Evolutionary conservation across 92 coral and sea anemone genomes (phyloP), one percentile per base, ranked within the genome.

Genomic region (Heteractis magnifica): DNA sequence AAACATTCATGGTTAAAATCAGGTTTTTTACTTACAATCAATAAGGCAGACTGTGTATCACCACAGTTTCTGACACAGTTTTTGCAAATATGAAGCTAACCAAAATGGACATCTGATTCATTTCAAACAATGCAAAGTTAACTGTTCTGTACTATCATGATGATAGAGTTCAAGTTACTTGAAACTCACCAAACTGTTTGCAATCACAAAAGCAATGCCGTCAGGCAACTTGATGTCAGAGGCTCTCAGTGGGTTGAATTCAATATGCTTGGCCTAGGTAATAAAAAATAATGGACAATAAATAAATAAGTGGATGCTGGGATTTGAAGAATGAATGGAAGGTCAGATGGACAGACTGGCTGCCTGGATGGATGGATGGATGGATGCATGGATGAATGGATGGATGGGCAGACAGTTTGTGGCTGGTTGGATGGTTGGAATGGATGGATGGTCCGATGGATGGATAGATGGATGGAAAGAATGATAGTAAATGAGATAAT

Each of bases 161-260:
- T 34, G 44, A 34, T 2, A 1, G 13, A 12, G 13, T 8, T 8
- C 9, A 53, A 8, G 58, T 4, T 0, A 53, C 44, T 1, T 68
- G 0, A 8, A 6, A 64, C 99, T 87, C 83, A 97, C 99, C 95
- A 97, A 83, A 76, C 97, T 90, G 80, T 97, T 97, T 13, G 98
- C 98, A 52, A 97, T 95, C 14, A 97, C 99, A 89, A 97, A 97
- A 55, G 91, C 98, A 78, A 97, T 89, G 11, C 97, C 99, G 52
- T 92, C 98, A 10, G 99, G 99, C 14, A 97, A 88, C 10, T 81
- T 83, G 75, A 97, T 89, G 58, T 97, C 93, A 85, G 60, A 72
- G 19, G 92, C 90, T 26, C 97, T 89, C 26, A 94, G 88, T 4
- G 99, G 99, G 56, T 96, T 88, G 88, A 96, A 96, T 86, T 96